Evolutionary conservation across 2,888 invertebrate genomes (phyloP), one percentile per base, ranked within the genome.

Genomic region (Sinopyrophorus schimmeli): DNA sequence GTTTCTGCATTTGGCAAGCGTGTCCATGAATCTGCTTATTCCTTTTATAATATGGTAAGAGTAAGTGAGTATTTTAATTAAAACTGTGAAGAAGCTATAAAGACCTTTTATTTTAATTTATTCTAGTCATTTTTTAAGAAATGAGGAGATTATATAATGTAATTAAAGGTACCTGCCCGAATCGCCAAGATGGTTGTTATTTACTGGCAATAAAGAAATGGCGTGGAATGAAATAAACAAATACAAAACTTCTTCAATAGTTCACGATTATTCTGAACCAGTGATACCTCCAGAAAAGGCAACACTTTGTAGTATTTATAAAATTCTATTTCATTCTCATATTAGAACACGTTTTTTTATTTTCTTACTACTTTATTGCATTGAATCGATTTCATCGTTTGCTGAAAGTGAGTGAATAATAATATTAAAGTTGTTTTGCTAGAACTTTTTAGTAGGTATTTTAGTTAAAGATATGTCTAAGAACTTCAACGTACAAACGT

Each of bases 161-260:
- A 3, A 10, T 14, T 21, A 3, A 9, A 35, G 35, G 14, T 35
- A 35, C 15, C 7, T 35, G 16, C 7, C 20, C 2, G 35, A 35
- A 14, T 35, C 35, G 10, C 15, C 35, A 9, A 35, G 24, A 6
- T 35, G 35, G 35, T 10, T 35, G 3, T 24, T 35, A 24, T 35
- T 24, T 24, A 14, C 16, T 1, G 35, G 35, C 5, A 23, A 15
- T 5, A 14, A 23, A 10, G 16, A 1, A 16, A 23, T 14, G 15
- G 35, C 35, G 1, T 35, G 35, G 35, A 16, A 14, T 5, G 9
- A n/a, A 15, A 7, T 35, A 10, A 5, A 23, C 1, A 5, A 4
- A 4, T 9, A 5, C 10, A 11, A 12, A 9, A 9, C 15, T 3
- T 2, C 10, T n/a, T 5, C 14, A 6, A 18, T 18, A 18, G 6